These are phyloP conservation scores for Pionites leucogaster DNA, from an alignment of 2,113 vertebrate genomes.

Conservation along the genomic window DNA sequence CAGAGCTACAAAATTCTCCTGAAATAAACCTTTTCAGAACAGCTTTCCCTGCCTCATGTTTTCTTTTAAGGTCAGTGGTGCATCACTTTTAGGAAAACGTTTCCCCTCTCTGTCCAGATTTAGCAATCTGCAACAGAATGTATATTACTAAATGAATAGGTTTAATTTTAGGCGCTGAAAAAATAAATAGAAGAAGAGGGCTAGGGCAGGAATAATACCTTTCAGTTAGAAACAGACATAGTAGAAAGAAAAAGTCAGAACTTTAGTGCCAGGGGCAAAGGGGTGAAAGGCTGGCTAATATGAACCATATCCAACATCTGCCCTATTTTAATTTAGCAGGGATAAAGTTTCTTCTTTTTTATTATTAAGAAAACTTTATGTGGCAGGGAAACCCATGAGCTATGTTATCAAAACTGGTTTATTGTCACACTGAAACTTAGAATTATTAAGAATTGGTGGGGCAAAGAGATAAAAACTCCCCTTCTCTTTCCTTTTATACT, in stretches of 20 bases:
- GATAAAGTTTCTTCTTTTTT: constrained; percentile 68
- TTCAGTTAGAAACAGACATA: constrained; percentile 55
- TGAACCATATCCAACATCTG: constrained; percentile 60
- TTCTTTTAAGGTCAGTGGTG: constrained; percentile 60
- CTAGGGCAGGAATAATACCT: constrained; percentile 45
- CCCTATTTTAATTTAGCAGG: constrained; percentile 68
- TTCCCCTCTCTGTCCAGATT: constrained; percentile 35
- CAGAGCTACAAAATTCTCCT: constrained; percentile 50
- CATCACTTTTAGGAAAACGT: constrained; percentile 41
- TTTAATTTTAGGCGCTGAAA: constrained; percentile 54
- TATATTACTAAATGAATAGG: constrained; percentile 49
- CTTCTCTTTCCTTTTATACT: constrained; percentile 36
- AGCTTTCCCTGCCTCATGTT: constrained; percentile 35
- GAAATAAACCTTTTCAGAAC: constrained; percentile 62
- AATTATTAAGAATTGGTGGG: not conserved
- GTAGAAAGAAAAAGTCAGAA: constrained; percentile 57
- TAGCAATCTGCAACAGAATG: constrained; percentile 27
- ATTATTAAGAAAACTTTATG: constrained; percentile 71
- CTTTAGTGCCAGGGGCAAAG: constrained; percentile 49
- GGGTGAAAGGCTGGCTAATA: constrained; percentile 44
- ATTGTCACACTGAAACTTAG: constrained; percentile 51
- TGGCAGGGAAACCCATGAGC: constrained; percentile 55
- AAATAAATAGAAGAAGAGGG: constrained; percentile 52
- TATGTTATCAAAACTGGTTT: constrained; percentile 52
- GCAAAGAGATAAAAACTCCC: constrained; percentile 58